Evolutionary conservation across 2,888 invertebrate species (phyloP), one percentile per base, ranked within the genome.

Genomic region (Eupithecia vulgata): DNA sequence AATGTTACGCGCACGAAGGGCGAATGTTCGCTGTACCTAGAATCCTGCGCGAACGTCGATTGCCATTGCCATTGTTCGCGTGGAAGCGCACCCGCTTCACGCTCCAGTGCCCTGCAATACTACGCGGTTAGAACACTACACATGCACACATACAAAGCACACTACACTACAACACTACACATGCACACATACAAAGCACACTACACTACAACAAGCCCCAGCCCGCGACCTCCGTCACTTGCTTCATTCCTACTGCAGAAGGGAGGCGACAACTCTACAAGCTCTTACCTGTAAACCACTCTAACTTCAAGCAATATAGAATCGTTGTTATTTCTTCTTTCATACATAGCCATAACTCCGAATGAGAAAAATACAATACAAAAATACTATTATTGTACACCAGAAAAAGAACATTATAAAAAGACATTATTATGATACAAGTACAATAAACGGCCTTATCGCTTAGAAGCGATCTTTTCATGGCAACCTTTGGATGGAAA

Each of bases 71-170:
- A 83, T 81, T 73, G 85, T 86, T 81, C 82, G 83, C 79, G 81
- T 81, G 84, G 80, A 85, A 85, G 68, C 87, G 86, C 71, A 84
- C 85, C 62, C 91, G 88, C 85, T 91, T 91, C 80, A 81, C 80
- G 82, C 87, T 84, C 68, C 81, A 74, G 76, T 71, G 68, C 76
- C 83, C 88, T 87, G 88, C 77, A 82, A 85, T 81, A 80, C 77
- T 67, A 52, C 45, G 62, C 75, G 69, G 74, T 67, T 68, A 66
- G 64, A 72, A 73, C 72, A 65, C 57, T 21, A 72, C 68, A 74
- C 72, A 57, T 68, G 73, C 70, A 67, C 10, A 42, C 57, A 71
- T 42, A 34, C 57, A 66, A 66, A 70, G 45, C 21, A 35, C 5
- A 13, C 12, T 48, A 25, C 21, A 57, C n/a, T 57, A 52, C 21